A percentile compares a stretch with the other conserved stretches of the same genome.
phyloP scores from a whole-genome alignment of 2,797 vertebrate genomes.

The Lithobates pipiens region DNA sequence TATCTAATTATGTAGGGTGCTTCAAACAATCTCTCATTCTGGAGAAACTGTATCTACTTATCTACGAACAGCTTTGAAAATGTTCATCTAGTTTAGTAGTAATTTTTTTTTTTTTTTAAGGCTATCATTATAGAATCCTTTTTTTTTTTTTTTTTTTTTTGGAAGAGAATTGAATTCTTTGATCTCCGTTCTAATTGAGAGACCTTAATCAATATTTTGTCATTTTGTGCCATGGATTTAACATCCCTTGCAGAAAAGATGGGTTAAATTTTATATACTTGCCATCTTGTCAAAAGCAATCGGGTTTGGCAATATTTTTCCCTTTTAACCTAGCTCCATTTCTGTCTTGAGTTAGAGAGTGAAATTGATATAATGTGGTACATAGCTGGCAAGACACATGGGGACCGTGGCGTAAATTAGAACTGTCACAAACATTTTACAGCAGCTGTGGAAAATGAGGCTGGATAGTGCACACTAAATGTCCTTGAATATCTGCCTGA shows the following conservation, averaged over 20 bases:
- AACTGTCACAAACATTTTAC: constrained; percentile 78
- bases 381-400: constrained; percentile 63
- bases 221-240: neutral
- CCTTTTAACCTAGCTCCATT: neutral
- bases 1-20: too few species aligned
- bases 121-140: neutral
- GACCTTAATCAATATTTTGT: neutral
- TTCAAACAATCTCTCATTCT: too few species aligned
- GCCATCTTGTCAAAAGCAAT: constrained; percentile 25
- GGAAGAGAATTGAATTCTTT: neutral
- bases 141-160: neutral
- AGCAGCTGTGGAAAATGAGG: constrained; percentile 70
- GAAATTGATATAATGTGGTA: constrained; percentile 66
- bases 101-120: too few species aligned
- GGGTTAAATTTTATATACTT: constrained; percentile 28
- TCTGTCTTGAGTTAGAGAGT: constrained; percentile 9
- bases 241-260: neutral
- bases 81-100: too few species aligned
- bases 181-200: neutral
- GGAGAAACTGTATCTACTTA: too few species aligned
- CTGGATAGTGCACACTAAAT: constrained; percentile 65
- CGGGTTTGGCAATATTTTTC: constrained; percentile 31
- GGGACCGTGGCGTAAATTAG: constrained; percentile 76
- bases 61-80: too few species aligned
- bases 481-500: constrained; percentile 72